Evolutionary conservation across 2,888 invertebrate species (phyloP), one percentile per base, ranked within the genome.

Genomic region (Sesamia inferens): DNA sequence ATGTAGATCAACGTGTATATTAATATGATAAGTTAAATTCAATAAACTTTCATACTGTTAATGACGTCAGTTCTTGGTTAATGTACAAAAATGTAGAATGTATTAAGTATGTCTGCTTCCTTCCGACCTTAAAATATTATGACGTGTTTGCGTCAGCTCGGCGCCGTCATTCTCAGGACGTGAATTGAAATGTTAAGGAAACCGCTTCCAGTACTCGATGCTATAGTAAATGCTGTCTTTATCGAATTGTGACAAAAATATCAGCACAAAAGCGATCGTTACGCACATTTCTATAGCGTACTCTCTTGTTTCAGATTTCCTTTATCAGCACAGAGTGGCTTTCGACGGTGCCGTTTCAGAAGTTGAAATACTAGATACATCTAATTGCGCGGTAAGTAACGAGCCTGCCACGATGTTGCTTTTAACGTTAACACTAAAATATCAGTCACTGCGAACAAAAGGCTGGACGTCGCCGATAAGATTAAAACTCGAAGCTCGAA

Each of bases 361-460:
- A 95, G 97, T 98, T 88, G 98, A 98, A 96, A 98, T 97, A 93
- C 96, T 97, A 94, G 98, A 98, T 95, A 98, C 98, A 87, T 98
- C 98, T 87, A 98, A 97, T 96, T 98, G 97, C 96, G 97, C 97
- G 96, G 98, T 98, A 96, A 97, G 97, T 82, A 84, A 90, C 86
- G 76, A 80, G 68, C 61, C 67, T 54, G 71, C 22, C 10, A 79
- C 84, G 79, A 77, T 83, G 73, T 82, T 79, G 81, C 83, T 86
- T 81, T 81, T 82, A 86, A 76, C 78, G 68, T 77, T 83, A 81
- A 83, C 75, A 75, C 72, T 85, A 66, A 79, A 79, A 83, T 88
- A 86, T 86, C 82, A 87, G 74, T 86, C 77, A 81, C 72, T 57
- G 51, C 57, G 57, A 84, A 87, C 88, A 86, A 86, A 86, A 81